A percentile compares a stretch with the other conserved stretches of the same genome.
phyloP scores from a whole-genome alignment of 1,140 invertebrate genomes.

The Aphaenogaster rudis region DNA sequence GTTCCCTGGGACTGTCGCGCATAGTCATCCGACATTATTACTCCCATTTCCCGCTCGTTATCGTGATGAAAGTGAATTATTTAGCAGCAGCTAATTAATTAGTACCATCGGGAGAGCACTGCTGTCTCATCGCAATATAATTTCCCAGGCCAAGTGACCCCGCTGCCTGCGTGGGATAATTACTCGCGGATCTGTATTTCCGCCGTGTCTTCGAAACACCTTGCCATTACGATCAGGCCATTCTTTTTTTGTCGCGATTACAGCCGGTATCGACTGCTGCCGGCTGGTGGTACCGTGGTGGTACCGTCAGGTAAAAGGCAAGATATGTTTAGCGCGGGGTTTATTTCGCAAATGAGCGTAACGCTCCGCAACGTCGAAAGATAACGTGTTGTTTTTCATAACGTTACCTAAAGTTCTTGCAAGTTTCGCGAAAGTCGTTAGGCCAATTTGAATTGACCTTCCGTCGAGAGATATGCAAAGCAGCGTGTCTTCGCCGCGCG shows the following conservation, averaged over 20 bases:
- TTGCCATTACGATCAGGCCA: neutral
- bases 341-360: neutral
- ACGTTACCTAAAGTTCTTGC: neutral
- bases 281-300: neutral
- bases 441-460: neutral
- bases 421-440: neutral
- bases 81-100: slow-evolving; percentile 70
- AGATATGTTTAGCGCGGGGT: neutral
- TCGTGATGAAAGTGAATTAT: slow-evolving; percentile 73
- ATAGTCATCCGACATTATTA: slow-evolving; percentile 60
- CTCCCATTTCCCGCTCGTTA: slow-evolving; percentile 54
- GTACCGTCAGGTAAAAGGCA: neutral
- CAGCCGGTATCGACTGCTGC: slow-evolving; percentile 21
- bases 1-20: slow-evolving; percentile 1
- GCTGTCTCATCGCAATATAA: slow-evolving; percentile 39
- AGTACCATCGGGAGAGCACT: slow-evolving; percentile 49
- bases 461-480: neutral
- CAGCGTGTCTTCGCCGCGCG: neutral
- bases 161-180: slow-evolving; percentile 50
- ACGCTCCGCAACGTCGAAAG: neutral
- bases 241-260: slow-evolving; percentile 17
- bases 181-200: slow-evolving; percentile 45
- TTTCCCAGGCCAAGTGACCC: slow-evolving; percentile 59
- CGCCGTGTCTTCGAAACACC: slow-evolving; percentile 53
- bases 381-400: neutral